Conservation (phyloP, 1,140 invertebrate species). For the Lordiphosa clarofinis region DNA sequence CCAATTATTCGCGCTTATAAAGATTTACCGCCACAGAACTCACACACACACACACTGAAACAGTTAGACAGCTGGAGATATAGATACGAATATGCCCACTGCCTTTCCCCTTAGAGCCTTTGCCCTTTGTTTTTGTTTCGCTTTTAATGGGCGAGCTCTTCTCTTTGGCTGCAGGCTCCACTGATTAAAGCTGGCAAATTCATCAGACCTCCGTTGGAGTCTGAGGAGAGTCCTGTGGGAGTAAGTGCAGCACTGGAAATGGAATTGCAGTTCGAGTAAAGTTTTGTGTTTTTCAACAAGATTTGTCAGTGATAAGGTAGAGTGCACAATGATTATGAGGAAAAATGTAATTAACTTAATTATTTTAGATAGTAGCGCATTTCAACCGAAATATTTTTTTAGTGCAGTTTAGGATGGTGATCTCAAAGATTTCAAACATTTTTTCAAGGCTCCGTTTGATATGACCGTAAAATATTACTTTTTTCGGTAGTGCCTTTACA, state of each 20-base stretch:
- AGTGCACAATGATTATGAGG: slow-evolving; percentile 2
- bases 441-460: too few relatives aligned
- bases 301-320: not conserved
- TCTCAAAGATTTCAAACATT: too few relatives aligned
- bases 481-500: too few relatives aligned
- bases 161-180: slow-evolving; percentile 35
- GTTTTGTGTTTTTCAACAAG: not conserved
- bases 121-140: slow-evolving; percentile 38
- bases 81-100: slow-evolving; percentile 40
- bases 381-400: too few relatives aligned
- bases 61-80: slow-evolving; percentile 62
- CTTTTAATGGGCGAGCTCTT: slow-evolving; percentile 44
- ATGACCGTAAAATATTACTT: too few relatives aligned
- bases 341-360: slow-evolving; percentile 30
- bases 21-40: slow-evolving; percentile 65
- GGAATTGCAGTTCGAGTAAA: slow-evolving; percentile 13
- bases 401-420: too few relatives aligned
- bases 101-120: not conserved
- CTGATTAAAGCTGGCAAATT: slow-evolving; percentile 59
- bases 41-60: slow-evolving; percentile 27
- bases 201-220: slow-evolving; percentile 15
- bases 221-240: not conserved
- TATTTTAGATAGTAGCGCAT: too few relatives aligned
- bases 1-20: slow-evolving; percentile 80
- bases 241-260: slow-evolving; percentile 3